Evolutionary conservation across 2,113 vertebrate species (phyloP).

Genomic region (Tichodroma muraria): DNA sequence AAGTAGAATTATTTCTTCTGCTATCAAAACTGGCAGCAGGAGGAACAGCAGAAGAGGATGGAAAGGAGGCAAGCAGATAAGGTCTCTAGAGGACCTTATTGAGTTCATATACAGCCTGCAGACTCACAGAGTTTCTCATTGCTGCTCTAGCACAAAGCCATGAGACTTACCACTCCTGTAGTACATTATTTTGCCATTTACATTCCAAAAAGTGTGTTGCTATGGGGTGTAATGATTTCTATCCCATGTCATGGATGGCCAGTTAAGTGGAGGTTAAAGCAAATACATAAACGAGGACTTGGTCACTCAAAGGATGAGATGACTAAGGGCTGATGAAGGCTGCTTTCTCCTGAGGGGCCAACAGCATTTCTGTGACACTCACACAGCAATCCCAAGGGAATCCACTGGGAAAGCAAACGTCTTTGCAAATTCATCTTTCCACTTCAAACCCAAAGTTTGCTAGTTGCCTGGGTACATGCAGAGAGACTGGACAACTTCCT

Average conservation of each 20-base stretch:
- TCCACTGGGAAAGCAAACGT: not conserved
- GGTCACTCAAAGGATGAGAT: not conserved
- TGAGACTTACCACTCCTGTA: not conserved
- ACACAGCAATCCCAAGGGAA: not conserved
- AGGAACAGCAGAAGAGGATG: not conserved
- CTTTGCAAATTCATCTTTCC: not conserved
- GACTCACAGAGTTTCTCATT: not conserved
- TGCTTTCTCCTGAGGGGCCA: not conserved
- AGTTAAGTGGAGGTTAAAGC: not conserved
- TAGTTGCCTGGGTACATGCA: not conserved
- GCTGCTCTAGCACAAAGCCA: not conserved
- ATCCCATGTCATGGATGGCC: not conserved
- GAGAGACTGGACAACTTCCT: not conserved
- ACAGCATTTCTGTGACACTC: not conserved
- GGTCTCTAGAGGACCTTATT: not conserved
- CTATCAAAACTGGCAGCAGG: not conserved
- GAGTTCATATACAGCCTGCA: not conserved
- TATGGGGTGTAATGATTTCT: not conserved
- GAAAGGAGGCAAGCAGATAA: not conserved
- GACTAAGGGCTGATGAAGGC: not conserved
- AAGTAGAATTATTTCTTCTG: not conserved
- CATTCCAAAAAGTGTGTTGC: not conserved
- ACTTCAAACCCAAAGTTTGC: not conserved
- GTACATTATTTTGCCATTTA: not conserved
- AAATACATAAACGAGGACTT: not conserved